Base-by-base conservation (phyloP, 1,140 invertebrate species). In the Anastrepha ludens region DNA sequence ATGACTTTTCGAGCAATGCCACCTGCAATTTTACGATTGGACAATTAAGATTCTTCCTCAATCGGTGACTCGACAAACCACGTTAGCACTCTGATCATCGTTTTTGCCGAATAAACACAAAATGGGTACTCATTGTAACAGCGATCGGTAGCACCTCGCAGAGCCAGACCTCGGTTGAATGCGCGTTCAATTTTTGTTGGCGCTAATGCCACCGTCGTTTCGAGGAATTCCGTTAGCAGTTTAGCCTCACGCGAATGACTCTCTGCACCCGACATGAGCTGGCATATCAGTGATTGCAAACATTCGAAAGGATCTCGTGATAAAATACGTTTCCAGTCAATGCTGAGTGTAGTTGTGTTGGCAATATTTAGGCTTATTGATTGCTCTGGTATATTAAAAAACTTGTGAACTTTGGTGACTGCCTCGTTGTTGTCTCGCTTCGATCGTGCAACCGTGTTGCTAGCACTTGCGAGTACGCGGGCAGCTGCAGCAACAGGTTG, bases 71-170 rank as follows among this genome's bases (percentile, higher is more conserved):
- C 88, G 4, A 90, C 89, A 67, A 93, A 92, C 92, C 92, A 93
- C 41, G 89, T 89, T 47, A 93, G 85, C 11, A 93, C 91, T 86
- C 91, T 90, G 50, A 93, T 29, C 92, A 93, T 93, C 0, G 91
- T 92, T 67, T 92, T 93, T 44, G 92, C 92, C 29, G 92, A 93
- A 65, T 93, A 93, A 7, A 93, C 86, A 70, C 92, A 93, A 88
- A 93, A 93, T 4, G 92, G 92, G 89, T 93, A 93, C 41, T 93
- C 92, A 41, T 90, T 89, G 20, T 90, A 93, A 67, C 92, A 93
- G 3, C 88, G 89, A 44, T 92, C 91, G 8, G 90, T 89, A 15
- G 62, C 86, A 7, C 91, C 91, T 6, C 88, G 89, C 17, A 91
- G 60, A 9, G 90, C 90, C 41, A 93, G 50, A 1, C 92, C 92